Base-by-base conservation (phyloP, 2,888 invertebrate species). In the Exephanes ischioxanthus region DNA sequence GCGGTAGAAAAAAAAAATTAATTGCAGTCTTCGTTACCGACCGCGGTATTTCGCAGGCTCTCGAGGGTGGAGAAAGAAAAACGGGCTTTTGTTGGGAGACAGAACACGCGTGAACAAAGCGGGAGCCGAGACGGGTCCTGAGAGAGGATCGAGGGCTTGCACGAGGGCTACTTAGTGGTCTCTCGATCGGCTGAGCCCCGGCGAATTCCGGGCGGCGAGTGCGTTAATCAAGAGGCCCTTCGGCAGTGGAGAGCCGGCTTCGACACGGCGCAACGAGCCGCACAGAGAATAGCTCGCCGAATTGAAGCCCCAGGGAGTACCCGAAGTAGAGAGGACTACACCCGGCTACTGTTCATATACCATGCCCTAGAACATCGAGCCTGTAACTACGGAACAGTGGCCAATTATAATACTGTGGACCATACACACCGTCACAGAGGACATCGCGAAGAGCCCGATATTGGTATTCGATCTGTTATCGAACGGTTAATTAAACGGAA, bases 171-270 rank as follows among this genome's bases (percentile, higher is more conserved):
- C 77, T 68, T 83, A 73, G 58, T 19, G 30, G 58, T 63, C 41
- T 63, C 73, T 78, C 55, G 81, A 79, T 75, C 70, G 63, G 73
- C 70, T 79, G 70, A 79, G 77, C 84, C 78, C 68, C 68, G 70
- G 55, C 70, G 63, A 85, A 67, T 82, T 79, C 73, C 70, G 72
- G 70, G 53, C 58, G 77, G 73, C 63, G 68, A 81, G 81, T 71
- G 75, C 78, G 85, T 85, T 78, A 81, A 85, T 85, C 85, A 79
- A 85, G 70, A 78, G 81, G 73, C 73, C 53, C 81, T 81, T 68
- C 68, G 75, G 71, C 30, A 33, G 55, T 80, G 70, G 83, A 68
- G 83, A 80, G 83, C 63, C 76, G 58, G 66, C 63, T 83, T 76
- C 76, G 79, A 75, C 71, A 75, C 72, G 67, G 53, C 66, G 48